Evolutionary conservation across 1,140 invertebrate genomes (phyloP).

Genomic region (Penaeus chinensis): DNA sequence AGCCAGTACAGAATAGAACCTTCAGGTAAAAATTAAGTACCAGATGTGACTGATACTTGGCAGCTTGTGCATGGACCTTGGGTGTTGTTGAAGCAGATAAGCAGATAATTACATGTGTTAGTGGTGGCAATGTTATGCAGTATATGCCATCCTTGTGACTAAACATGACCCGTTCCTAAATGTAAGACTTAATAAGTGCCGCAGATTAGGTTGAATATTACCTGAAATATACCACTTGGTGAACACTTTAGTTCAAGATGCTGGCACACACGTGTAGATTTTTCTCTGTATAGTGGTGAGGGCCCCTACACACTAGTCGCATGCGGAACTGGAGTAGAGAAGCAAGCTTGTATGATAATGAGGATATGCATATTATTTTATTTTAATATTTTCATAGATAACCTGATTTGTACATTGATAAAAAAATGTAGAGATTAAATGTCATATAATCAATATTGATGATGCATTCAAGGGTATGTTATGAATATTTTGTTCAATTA

Average conservation of each 20-base stretch:
- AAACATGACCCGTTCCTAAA: constrained; percentile 47
- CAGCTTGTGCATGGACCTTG: constrained; percentile 22
- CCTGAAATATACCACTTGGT: not conserved
- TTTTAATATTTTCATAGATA: not conserved
- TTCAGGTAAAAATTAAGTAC: not conserved
- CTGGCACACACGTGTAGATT: constrained; percentile 40
- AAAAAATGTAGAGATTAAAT: not conserved
- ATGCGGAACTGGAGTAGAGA: constrained; percentile 41
- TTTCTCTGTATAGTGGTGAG: constrained; percentile 35
- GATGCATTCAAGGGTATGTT: too few species aligned
- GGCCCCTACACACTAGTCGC: constrained; percentile 46
- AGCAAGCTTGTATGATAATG: constrained; percentile 1
- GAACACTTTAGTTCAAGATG: constrained; percentile 4
- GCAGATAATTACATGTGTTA: not conserved
- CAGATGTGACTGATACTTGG: constrained; percentile 28
- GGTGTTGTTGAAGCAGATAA: constrained; percentile 8
- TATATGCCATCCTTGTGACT: constrained; percentile 21
- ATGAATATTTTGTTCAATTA: too few species aligned
- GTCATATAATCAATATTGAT: not conserved
- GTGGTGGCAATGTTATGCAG: constrained; percentile 14
- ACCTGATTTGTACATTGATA: not conserved
- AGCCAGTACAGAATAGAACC: not conserved
- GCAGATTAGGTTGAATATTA: not conserved
- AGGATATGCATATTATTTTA: not conserved
- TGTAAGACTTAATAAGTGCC: constrained; percentile 6